Evolutionary conservation across 1,140 invertebrate species (phyloP), one percentile per base, ranked within the genome.

Genomic region (Euglossa dilemma): DNA sequence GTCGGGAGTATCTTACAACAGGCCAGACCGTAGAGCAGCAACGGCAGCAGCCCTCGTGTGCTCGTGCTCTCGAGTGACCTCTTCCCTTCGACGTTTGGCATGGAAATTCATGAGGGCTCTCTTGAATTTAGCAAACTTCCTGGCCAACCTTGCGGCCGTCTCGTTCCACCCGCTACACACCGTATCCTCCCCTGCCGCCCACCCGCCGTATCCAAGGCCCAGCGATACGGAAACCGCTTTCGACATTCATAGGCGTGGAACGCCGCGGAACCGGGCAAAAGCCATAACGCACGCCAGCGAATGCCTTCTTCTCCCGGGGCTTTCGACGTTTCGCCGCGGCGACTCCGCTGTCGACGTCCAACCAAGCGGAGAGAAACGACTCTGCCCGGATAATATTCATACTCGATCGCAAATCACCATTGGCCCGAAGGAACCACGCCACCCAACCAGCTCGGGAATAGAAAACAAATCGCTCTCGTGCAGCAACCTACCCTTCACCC

Each of bases 31-130:
- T 36, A 7, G 11, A n/a, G n/a, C n/a, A n/a, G n/a, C n/a, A n/a
- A n/a, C 61, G 16, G 25, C 25, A 64, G 81, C 80, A 79, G 83
- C 80, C 84, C 80, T 80, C 80, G 57, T 28, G 45, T 28, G 78
- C 45, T 47, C 64, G 73, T 52, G 69, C 74, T 64, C 75, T 80
- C 64, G 70, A 80, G 82, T 73, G 86, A 88, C 85, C 85, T 83
- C 73, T 64, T 79, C 75, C 47, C 85, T 77, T 50, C 57, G 28
- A 20, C 45, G 57, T 50, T 73, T 56, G 45, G 71, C 82, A 78
- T 87, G 79, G 86, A 84, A 87, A 88, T 88, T 87, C 82, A 88
- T 82, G 86, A 85, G 83, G 63, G 61, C 73, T 28, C 74, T 79
- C 74, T 87, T 85, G 87, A 87, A 88, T 88, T 87, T 82, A 54